phyloP scores from a whole-genome alignment of 2,888 invertebrate genomes.

The Unio delphinus region DNA sequence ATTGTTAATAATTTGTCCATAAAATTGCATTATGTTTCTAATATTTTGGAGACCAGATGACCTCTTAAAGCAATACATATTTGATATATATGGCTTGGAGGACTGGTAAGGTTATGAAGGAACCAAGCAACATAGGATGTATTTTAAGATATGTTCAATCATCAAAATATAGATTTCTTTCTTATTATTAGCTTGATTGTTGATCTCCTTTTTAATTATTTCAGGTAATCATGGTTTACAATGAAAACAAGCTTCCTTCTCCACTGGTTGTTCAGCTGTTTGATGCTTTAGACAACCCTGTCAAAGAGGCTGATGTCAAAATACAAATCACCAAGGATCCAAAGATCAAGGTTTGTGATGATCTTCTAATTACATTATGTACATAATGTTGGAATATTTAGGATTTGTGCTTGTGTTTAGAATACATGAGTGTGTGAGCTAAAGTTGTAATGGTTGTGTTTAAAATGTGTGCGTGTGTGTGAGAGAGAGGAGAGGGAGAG shows the following conservation, averaged over 20 bases:
- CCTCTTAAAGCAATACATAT: too few species aligned
- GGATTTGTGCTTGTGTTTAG: background rate
- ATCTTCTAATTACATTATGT: slow-evolving; percentile 1
- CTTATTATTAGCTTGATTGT: too few species aligned
- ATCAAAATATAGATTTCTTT: too few species aligned
- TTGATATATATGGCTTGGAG: too few species aligned
- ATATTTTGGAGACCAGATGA: too few species aligned
- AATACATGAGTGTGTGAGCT: too few species aligned
- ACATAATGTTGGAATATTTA: background rate
- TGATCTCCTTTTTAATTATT: slow-evolving; percentile 7
- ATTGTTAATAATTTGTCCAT: too few species aligned
- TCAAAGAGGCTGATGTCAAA: slow-evolving; percentile 54
- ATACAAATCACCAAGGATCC: slow-evolving; percentile 63
- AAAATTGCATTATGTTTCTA: too few species aligned
- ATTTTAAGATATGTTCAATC: too few species aligned
- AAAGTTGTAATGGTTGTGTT: background rate
- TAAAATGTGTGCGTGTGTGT: background rate
- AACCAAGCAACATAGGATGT: too few species aligned
- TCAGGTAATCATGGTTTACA: slow-evolving; percentile 63
- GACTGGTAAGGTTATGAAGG: too few species aligned
- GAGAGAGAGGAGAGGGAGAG: background rate
- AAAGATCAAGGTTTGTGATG: slow-evolving; percentile 59
- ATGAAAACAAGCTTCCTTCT: slow-evolving; percentile 55
- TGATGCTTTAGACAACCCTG: slow-evolving; percentile 62
- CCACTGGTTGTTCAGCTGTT: slow-evolving; percentile 62